Percentiles rank a stretch among this genome's conserved stretches.
phyloP scores from a whole-genome alignment of 1,140 invertebrate species.

The Tetragonula clypearis region DNA sequence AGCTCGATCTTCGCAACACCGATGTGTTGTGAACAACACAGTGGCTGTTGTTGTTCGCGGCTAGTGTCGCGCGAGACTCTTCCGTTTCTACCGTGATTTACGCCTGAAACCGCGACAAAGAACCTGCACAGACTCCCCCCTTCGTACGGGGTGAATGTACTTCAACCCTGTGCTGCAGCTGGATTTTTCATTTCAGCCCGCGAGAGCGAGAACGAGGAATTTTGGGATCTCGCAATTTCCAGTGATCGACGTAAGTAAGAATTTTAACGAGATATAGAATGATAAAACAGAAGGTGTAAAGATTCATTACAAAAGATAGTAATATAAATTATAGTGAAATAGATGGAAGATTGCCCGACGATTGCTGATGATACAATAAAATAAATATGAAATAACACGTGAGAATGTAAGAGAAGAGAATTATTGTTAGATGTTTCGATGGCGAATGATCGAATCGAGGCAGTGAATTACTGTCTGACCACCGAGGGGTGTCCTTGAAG shows the following conservation, averaged over 20 bases:
- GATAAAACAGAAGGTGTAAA: no score
- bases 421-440: not conserved
- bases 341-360: no score
- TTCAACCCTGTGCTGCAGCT: not conserved
- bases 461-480: conserved; percentile 55
- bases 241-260: not conserved
- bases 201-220: not conserved
- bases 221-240: not conserved
- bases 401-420: no score
- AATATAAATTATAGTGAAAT: no score
- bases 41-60: conserved; percentile 33
- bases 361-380: no score
- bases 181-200: not conserved
- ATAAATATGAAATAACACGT: no score
- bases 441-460: conserved; percentile 43
- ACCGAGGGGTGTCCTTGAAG: not conserved
- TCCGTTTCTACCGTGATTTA: conserved; percentile 21
- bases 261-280: not conserved
- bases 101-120: conserved; percentile 10
- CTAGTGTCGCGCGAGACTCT: conserved; percentile 2
- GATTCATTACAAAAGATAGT: no score
- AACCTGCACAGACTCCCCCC: not conserved
- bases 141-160: conserved; percentile 5
- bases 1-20: conserved; percentile 16
- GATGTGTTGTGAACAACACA: conserved; percentile 10